Base-by-base conservation (phyloP, 2,888 invertebrate species). In the Andrena haemorrhoa region DNA sequence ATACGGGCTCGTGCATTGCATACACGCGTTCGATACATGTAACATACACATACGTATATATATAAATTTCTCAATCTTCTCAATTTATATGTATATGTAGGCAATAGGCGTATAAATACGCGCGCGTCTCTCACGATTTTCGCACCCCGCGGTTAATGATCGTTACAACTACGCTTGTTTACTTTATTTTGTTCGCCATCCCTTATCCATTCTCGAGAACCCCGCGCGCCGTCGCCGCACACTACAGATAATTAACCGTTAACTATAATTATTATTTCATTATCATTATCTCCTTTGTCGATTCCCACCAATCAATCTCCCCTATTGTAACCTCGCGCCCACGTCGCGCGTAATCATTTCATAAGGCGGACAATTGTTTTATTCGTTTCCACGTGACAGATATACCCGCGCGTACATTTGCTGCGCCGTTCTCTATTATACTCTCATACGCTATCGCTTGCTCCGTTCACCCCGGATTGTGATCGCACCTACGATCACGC, bases 281-380 rank as follows among this genome's bases (percentile, higher is more conserved):
- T 53, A 74, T 66, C 69, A 68, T 66, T 53, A 51, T 63, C 73
- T 77, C 69, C 41, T 70, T 80, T 77, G 75, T 86, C 84, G 79
- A 84, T 80, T 75, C 76, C 70, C 65, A 83, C 83, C 51, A 72
- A 82, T 84, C 85, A 61, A 79, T 72, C 47, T 70, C 84, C 90
- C 85, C 91, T 92, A 91, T 90, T 91, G 89, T 91, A 90, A 69
- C 90, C 85, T 91, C 10, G 20, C 23, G 23, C 23, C 56, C 26
- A 16, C 58, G 29, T 60, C 60, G 60, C 29, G 86, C 89, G 23
- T 90, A 91, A 90, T 93, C 87, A 89, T 90, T 82, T 73, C 89
- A 89, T 93, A 93, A 94, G 92, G 93, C 93, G 92, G 92, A 93
- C 92, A 93, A 91, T 89, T 92, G 79, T 79, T 79, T 87, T 91